Evolutionary conservation across 2,888 invertebrate genomes (phyloP).

Genomic region (Eupithecia exiguata): DNA sequence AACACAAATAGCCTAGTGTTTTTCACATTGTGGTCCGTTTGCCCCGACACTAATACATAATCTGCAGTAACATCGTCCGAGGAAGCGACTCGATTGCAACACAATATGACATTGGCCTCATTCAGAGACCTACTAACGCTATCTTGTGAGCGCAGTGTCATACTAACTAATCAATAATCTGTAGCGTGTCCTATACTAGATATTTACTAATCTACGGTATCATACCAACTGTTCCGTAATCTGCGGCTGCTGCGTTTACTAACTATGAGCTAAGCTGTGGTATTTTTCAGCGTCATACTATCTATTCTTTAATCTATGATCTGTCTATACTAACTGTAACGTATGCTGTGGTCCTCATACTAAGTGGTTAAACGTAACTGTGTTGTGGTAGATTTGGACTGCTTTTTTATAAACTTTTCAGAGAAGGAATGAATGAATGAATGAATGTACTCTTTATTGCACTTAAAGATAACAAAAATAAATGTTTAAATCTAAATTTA

Average conservation of each 20-base stretch:
- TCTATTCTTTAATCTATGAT: not conserved
- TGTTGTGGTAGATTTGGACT: slow-evolving; percentile 2
- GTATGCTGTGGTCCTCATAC: not conserved
- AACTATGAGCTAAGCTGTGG: not conserved
- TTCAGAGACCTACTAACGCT: slow-evolving; percentile 77
- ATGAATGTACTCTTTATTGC: too few relatives aligned
- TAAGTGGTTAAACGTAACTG: not conserved
- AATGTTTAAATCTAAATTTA: too few relatives aligned
- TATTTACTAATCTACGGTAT: slow-evolving; percentile 13
- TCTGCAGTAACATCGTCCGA: slow-evolving; percentile 42
- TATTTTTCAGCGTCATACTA: slow-evolving; percentile 2
- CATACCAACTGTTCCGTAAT: slow-evolving; percentile 5
- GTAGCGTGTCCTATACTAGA: slow-evolving; percentile 12
- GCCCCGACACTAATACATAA: slow-evolving; percentile 4
- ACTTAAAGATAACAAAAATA: too few relatives aligned
- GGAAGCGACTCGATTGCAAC: slow-evolving; percentile 78
- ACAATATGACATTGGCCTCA: slow-evolving; percentile 76
- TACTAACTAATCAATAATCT: slow-evolving; percentile 29
- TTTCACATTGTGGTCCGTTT: not conserved
- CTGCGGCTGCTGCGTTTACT: not conserved
- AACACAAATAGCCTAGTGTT: not conserved
- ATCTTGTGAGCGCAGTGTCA: slow-evolving; percentile 60
- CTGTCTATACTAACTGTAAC: not conserved
- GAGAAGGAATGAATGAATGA: too few relatives aligned
- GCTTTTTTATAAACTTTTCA: not conserved